A percentile compares a stretch with the other conserved stretches of the same genome.
Conservation (phyloP, 2,888 invertebrate genomes). For the Orthosia incerta region DNA sequence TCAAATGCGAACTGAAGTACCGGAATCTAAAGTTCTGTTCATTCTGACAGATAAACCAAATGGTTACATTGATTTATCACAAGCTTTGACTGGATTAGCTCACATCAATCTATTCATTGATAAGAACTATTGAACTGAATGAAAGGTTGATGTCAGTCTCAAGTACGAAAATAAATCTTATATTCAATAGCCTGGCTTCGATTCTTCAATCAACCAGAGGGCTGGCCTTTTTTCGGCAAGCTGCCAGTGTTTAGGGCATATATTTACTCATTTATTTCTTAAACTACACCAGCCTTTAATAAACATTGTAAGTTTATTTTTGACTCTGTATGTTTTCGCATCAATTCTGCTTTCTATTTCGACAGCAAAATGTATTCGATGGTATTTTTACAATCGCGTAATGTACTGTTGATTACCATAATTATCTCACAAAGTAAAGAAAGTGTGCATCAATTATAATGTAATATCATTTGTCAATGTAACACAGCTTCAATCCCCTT, state of each 20-base stretch:
- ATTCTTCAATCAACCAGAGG: no score
- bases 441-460: constrained; percentile 14
- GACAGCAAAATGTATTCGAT: neutral
- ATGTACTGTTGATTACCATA: constrained; percentile 29
- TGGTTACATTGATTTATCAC: constrained; percentile 29
- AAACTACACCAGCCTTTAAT: neutral
- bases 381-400: constrained; percentile 23
- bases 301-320: neutral
- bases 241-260: no score
- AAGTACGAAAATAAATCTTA: constrained; percentile 8
- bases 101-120: constrained; percentile 30
- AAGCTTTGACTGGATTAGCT: constrained; percentile 36
- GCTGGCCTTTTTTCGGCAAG: no score
- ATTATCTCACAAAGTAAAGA: constrained; percentile 16
- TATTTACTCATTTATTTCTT: no score
- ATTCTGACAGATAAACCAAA: constrained; percentile 46
- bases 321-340: neutral
- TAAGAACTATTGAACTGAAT: constrained; percentile 40
- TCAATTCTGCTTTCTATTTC: constrained; percentile 38
- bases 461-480: neutral
- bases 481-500: no score
- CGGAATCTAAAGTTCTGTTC: constrained; percentile 28
- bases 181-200: neutral
- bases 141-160: constrained; percentile 37
- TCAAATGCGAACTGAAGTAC: constrained; percentile 59